These are phyloP conservation scores for Dione vanillae DNA, from an alignment of 2,888 invertebrate species.

Conservation along the genomic window DNA sequence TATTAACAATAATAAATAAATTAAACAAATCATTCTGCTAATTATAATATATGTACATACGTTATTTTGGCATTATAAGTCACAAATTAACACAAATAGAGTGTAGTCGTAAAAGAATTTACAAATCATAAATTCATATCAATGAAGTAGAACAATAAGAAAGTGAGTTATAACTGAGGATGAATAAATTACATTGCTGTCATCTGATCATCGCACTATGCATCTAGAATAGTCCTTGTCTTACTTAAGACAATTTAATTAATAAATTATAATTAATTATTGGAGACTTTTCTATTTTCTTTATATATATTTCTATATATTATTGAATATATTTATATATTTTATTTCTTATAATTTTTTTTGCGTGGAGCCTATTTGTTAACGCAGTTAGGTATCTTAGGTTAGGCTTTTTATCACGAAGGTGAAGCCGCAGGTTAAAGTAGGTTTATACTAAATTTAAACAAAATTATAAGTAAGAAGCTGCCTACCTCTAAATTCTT, in stretches of 20 bases:
- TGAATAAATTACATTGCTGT: slow-evolving; percentile 34
- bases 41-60: neutral
- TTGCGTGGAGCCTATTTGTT: neutral
- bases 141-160: slow-evolving; percentile 21
- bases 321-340: too few relatives aligned
- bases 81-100: neutral
- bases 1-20: too few relatives aligned
- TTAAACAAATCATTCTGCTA: neutral
- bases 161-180: slow-evolving; percentile 2
- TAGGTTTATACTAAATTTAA: neutral
- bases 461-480: neutral
- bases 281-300: neutral
- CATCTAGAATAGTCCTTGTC: slow-evolving; percentile 69
- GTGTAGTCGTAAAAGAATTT: neutral
- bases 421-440: neutral
- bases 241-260: slow-evolving; percentile 72
- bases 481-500: neutral
- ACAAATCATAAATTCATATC: slow-evolving; percentile 17
- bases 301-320: too few relatives aligned
- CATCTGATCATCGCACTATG: slow-evolving; percentile 65
- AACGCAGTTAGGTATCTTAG: neutral
- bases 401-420: neutral
- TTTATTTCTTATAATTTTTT: too few relatives aligned
- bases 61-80: too few relatives aligned
- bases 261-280: slow-evolving; percentile 15